Evolutionary conservation across 2,888 invertebrate species (phyloP).

Genomic region (Diachrysia chrysitis): DNA sequence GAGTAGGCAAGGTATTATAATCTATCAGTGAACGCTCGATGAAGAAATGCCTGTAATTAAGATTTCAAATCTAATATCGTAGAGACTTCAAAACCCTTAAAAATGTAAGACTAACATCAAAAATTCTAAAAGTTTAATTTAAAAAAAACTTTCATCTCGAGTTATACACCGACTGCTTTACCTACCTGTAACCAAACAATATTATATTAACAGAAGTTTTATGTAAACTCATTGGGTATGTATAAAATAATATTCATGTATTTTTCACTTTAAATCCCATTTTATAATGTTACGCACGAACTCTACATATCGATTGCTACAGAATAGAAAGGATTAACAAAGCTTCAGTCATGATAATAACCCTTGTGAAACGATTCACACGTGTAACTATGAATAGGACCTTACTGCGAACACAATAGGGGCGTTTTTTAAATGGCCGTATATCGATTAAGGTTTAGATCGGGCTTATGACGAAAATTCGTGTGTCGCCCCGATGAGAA

Average conservation of each 20-base stretch:
- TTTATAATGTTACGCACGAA: conserved; percentile 48
- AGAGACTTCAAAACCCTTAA: no score
- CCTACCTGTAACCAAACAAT: no score
- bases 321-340: conserved; percentile 69
- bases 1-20: background rate
- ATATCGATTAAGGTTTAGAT: conserved; percentile 60
- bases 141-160: no score
- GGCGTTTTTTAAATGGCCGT: conserved; percentile 42
- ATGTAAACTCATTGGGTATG: conserved; percentile 15
- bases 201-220: no score
- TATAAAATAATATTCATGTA: no score
- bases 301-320: conserved; percentile 62
- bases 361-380: conserved; percentile 54
- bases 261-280: conserved; percentile 40
- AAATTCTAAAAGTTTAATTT: no score
- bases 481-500: conserved; percentile 69
- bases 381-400: conserved; percentile 34
- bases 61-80: no score
- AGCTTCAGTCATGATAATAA: conserved; percentile 69
- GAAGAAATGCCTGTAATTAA: background rate
- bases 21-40: no score
- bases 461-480: conserved; percentile 71
- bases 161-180: no score
- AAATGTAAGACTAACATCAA: no score
- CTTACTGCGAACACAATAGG: conserved; percentile 29